Percentiles rank a stretch among this genome's conserved stretches.
These are phyloP conservation scores for Luperina testacea DNA, from an alignment of 2,888 invertebrate species.

Conservation along the genomic window DNA sequence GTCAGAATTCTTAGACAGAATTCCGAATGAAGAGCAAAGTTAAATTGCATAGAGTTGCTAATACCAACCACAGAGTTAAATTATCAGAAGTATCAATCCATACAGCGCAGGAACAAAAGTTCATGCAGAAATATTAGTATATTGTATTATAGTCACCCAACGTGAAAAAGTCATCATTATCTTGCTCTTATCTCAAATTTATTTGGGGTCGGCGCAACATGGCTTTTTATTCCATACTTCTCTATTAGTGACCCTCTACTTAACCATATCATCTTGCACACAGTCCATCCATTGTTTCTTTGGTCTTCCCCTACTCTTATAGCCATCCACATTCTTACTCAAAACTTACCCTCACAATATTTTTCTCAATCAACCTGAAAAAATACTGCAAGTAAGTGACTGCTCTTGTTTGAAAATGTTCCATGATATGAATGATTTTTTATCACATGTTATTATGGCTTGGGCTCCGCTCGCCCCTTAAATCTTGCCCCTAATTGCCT, in stretches of 20 bases:
- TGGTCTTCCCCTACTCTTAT: too few relatives aligned
- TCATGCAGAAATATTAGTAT: not conserved
- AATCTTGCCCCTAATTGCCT: too few relatives aligned
- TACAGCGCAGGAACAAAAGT: not conserved
- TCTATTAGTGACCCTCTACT: too few relatives aligned
- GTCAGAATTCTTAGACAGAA: constrained; percentile 40
- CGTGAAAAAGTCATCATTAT: too few relatives aligned
- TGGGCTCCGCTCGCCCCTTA: too few relatives aligned
- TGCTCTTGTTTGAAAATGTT: not conserved
- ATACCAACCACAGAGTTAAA: not conserved
- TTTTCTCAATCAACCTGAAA: not conserved
- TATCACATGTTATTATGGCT: not conserved
- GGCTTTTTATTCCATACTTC: too few relatives aligned
- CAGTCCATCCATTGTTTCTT: too few relatives aligned
- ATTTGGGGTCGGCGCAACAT: too few relatives aligned
- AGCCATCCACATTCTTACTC: too few relatives aligned
- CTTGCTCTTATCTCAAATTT: too few relatives aligned
- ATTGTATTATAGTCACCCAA: too few relatives aligned
- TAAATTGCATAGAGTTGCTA: constrained; percentile 49
- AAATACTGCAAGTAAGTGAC: not conserved
- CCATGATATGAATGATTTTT: not conserved
- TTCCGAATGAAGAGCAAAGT: constrained; percentile 45
- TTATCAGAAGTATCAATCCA: constrained; percentile 23
- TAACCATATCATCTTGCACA: too few relatives aligned
- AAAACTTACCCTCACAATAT: not conserved